phyloP scores from a whole-genome alignment of 2,888 invertebrate genomes.

The Dasypogon diadema region DNA sequence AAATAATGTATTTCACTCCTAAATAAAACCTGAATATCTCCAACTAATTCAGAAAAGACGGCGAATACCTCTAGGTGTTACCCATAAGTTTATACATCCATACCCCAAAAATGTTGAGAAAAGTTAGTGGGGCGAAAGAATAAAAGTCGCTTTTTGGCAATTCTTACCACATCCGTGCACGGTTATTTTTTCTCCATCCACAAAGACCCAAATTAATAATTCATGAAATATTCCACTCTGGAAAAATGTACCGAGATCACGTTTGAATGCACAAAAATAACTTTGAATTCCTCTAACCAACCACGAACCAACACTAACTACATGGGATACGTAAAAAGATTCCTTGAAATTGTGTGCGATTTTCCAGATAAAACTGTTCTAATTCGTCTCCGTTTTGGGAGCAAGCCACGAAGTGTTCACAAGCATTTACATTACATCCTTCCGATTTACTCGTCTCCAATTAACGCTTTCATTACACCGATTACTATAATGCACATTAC shows the following conservation, averaged over 20 bases:
- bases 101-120: not conserved
- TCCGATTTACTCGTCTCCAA: not conserved
- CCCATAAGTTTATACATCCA: not conserved
- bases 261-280: constrained; percentile 12
- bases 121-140: not conserved
- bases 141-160: constrained; percentile 10
- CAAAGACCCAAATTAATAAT: constrained; percentile 28
- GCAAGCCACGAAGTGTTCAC: not conserved
- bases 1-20: not conserved
- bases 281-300: not conserved
- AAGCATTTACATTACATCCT: not conserved
- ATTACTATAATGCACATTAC: constrained; percentile 1
- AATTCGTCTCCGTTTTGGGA: too few relatives aligned
- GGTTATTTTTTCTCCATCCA: constrained; percentile 1
- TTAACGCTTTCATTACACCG: not conserved
- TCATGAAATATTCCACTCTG: constrained; percentile 39
- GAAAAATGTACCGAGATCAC: constrained; percentile 7
- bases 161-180: constrained; percentile 33
- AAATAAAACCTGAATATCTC: not conserved
- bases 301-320: too few relatives aligned
- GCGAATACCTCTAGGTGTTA: not conserved
- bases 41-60: not conserved
- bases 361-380: too few relatives aligned
- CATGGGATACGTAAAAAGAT: too few relatives aligned
- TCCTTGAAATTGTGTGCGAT: constrained; percentile 1